Evolutionary conservation across 2,113 vertebrate species (phyloP).

Genomic region (Carettochelys insculpta): DNA sequence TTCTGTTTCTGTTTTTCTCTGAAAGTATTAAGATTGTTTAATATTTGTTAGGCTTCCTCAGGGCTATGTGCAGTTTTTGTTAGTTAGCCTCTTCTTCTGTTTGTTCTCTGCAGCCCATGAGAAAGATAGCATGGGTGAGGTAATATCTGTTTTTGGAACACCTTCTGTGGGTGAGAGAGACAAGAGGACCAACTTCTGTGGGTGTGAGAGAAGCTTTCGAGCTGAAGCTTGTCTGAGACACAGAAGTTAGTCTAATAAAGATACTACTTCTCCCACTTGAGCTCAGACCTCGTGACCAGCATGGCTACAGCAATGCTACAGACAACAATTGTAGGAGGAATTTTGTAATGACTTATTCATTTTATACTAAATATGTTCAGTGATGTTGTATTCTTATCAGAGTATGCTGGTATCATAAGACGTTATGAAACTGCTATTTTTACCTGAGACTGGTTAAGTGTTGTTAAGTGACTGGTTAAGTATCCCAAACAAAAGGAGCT

Average conservation of each 20-base stretch:
- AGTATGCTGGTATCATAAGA: accelerated
- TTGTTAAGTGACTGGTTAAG: no score
- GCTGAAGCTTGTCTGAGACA: no score
- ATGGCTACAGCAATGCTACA: not conserved
- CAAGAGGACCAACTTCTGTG: no score
- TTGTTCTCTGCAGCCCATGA: not conserved
- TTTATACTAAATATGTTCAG: not conserved
- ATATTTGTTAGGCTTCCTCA: not conserved
- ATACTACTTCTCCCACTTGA: not conserved
- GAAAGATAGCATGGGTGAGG: not conserved
- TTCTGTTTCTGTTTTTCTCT: not conserved
- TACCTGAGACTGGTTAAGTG: not conserved
- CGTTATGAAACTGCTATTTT: not conserved
- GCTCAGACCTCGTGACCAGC: not conserved
- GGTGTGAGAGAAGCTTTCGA: no score
- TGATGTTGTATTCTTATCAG: not conserved
- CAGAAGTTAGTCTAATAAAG: not conserved
- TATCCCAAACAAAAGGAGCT: not conserved
- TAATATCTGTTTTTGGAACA: not conserved
- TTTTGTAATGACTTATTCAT: not conserved
- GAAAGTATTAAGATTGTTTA: not conserved
- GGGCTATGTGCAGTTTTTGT: not conserved
- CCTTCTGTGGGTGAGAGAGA: no score
- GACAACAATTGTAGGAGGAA: not conserved
- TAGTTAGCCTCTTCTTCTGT: not conserved